These are phyloP conservation scores for Thunnus thynnus DNA, from an alignment of 2,113 vertebrate species.

Conservation along the genomic window DNA sequence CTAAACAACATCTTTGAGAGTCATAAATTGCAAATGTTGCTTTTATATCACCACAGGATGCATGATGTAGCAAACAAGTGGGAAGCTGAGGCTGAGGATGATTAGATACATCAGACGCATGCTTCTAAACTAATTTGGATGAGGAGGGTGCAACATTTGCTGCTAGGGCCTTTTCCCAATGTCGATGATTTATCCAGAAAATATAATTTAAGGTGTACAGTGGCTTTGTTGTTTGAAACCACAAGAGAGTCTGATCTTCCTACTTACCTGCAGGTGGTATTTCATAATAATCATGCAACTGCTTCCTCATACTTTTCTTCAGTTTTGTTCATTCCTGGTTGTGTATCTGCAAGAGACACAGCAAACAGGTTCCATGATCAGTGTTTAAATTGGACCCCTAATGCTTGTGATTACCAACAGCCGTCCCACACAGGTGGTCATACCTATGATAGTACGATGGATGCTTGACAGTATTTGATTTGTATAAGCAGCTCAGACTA, in stretches of 20 bases:
- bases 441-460: constrained; percentile 50
- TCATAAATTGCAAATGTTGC: not conserved
- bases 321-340: constrained; percentile 5
- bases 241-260: no score
- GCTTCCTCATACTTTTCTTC: constrained; percentile 6
- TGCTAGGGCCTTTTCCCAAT: not conserved
- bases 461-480: constrained; percentile 56
- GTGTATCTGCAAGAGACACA: constrained; percentile 6
- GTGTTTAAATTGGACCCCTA: constrained; percentile 41
- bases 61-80: no score
- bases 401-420: constrained; percentile 52
- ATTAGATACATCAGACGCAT: not conserved
- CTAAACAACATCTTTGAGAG: no score
- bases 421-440: constrained; percentile 44
- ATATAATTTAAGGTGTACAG: not conserved
- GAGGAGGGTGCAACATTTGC: not conserved
- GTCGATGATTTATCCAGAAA: not conserved
- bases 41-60: no score
- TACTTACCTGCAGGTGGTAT: not conserved
- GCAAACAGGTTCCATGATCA: constrained; percentile 24
- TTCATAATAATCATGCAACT: not conserved
- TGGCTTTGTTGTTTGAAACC: no score
- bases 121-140: not conserved
- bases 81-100: not conserved
- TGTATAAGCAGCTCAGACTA: constrained; percentile 47